A percentile compares a stretch with the other conserved stretches of the same genome.
phyloP scores from a whole-genome alignment of 2,888 invertebrate genomes.

The Brachyopa scutellaris region DNA sequence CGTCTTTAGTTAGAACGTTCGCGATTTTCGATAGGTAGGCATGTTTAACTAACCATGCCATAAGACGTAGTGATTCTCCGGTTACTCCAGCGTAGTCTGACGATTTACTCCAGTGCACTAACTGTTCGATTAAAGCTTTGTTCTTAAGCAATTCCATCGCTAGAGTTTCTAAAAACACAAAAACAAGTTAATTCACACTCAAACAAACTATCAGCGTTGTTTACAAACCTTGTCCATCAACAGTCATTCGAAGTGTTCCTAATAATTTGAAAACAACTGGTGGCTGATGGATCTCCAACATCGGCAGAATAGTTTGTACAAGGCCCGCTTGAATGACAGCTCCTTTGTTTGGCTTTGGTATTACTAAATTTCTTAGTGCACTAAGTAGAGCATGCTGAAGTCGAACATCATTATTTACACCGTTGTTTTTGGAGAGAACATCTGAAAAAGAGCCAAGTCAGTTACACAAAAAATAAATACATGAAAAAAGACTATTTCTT shows the following conservation, averaged over 20 bases:
- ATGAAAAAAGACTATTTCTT: no score
- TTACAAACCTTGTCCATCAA: conserved; percentile 89
- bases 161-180: conserved; percentile 84
- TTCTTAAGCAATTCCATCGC: conserved; percentile 86
- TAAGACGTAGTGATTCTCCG: conserved; percentile 90
- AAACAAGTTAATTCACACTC: conserved; percentile 3
- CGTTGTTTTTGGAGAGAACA: conserved; percentile 83
- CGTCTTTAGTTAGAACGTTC: conserved; percentile 78
- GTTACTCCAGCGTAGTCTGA: conserved; percentile 92
- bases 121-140: conserved; percentile 85
- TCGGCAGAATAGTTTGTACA: conserved; percentile 88
- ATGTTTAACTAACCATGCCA: conserved; percentile 90
- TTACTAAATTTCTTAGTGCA: conserved; percentile 89
- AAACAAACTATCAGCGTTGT: no score
- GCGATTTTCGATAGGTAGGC: conserved; percentile 83
- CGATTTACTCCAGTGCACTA: conserved; percentile 89
- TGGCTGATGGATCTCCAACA: conserved; percentile 87
- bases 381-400: conserved; percentile 83
- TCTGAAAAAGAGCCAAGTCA: conserved; percentile 73
- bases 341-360: conserved; percentile 89
- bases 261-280: conserved; percentile 93
- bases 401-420: conserved; percentile 85
- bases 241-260: conserved; percentile 92
- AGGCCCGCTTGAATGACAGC: conserved; percentile 88
- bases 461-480: no score